Evolutionary conservation across 2,113 vertebrate genomes (phyloP).

Genomic region (Ochotona princeps): DNA sequence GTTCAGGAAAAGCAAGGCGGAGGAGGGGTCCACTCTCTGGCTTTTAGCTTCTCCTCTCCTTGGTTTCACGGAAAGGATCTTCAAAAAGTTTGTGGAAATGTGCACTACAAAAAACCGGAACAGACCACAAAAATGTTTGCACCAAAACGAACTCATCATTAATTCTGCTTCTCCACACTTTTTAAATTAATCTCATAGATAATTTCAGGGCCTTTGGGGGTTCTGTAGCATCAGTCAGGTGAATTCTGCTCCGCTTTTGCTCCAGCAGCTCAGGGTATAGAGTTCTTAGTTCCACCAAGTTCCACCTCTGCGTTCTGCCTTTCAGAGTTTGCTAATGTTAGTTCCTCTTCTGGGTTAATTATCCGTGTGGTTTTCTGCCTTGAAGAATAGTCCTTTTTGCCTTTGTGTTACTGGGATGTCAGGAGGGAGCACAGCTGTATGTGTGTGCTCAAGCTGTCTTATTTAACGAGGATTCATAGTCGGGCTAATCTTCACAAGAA

Average conservation of each 20-base stretch:
- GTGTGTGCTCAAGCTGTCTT: neutral
- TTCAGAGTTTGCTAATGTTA: neutral
- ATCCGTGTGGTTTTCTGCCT: neutral
- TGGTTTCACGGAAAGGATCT: neutral
- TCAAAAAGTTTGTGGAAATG: no score
- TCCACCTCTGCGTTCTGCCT: conserved; percentile 2
- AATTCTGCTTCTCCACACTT: no score
- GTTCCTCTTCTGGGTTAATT: neutral
- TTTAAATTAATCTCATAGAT: no score
- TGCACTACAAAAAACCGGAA: no score
- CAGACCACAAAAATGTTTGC: no score
- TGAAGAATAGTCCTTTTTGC: conserved; percentile 19
- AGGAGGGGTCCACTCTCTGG: neutral
- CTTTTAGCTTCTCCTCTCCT: neutral
- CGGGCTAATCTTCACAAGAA: conserved; percentile 31
- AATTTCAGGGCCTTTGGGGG: neutral
- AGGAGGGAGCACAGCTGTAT: neutral
- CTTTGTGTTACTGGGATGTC: neutral
- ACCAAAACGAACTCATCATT: no score
- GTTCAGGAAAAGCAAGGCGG: neutral
- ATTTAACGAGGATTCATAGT: conserved; percentile 29
- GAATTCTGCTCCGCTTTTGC: neutral
- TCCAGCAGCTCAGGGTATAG: neutral
- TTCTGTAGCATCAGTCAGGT: neutral
- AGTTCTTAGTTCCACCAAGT: neutral